Percentiles rank a stretch among this genome's conserved stretches.
These are phyloP conservation scores for Acrocephalus arundinaceus DNA, from an alignment of 2,113 vertebrate genomes.

Conservation along the genomic window DNA sequence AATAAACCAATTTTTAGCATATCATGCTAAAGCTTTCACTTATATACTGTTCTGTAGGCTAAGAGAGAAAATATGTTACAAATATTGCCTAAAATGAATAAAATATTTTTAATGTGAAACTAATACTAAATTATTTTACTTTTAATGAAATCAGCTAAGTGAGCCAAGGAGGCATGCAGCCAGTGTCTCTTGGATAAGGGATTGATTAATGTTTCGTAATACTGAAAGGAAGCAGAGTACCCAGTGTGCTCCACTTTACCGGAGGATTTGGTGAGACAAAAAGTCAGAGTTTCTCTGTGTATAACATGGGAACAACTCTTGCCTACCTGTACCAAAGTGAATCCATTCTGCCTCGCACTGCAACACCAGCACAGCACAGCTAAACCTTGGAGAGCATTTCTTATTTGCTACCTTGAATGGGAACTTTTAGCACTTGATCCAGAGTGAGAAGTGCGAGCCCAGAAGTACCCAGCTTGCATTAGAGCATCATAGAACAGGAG, in stretches of 20 bases:
- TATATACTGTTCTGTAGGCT: not conserved
- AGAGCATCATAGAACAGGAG: not conserved
- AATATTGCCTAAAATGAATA: not conserved
- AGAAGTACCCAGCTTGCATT: not conserved
- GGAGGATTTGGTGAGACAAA: not conserved
- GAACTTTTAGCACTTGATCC: not conserved
- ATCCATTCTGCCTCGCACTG: not conserved
- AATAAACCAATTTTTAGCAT: not conserved
- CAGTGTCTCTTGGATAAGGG: not conserved
- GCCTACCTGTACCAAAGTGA: not conserved
- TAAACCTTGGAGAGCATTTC: not conserved
- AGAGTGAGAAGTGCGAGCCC: not conserved
- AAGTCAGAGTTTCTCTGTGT: not conserved
- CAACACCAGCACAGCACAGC: not conserved
- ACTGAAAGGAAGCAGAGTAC: not conserved
- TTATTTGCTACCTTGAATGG: not conserved
- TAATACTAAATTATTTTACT: not conserved
- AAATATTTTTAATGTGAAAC: not conserved
- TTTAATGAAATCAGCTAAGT: constrained; percentile 21
- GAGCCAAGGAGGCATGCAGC: not conserved
- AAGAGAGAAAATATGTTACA: not conserved
- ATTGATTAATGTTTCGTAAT: not conserved
- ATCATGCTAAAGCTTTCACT: not conserved
- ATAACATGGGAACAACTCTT: fast-evolving
- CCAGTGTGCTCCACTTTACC: not conserved